Evolutionary conservation across 2,797 vertebrate species (phyloP).

Genomic region (Rhynchotus rufescens): DNA sequence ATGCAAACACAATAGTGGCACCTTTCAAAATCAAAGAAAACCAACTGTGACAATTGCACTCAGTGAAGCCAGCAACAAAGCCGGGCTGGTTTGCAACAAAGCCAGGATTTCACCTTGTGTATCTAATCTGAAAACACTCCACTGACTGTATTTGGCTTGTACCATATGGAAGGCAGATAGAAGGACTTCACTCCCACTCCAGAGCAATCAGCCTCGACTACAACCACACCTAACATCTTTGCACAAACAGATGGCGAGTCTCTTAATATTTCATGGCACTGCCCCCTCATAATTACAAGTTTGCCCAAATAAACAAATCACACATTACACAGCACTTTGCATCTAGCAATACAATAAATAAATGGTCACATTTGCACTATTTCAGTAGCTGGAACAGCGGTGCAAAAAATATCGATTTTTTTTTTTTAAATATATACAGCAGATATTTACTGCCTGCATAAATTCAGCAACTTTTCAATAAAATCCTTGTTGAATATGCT

Average conservation of each 20-base stretch:
- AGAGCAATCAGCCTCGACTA: slow-evolving; percentile 27
- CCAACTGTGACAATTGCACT: not conserved
- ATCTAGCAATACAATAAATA: not conserved
- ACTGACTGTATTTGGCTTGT: slow-evolving; percentile 1
- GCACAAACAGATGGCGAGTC: slow-evolving; percentile 44
- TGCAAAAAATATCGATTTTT: not conserved
- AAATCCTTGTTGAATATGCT: not conserved
- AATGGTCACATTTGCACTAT: not conserved
- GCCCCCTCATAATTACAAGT: slow-evolving; percentile 11
- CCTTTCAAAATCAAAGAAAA: not conserved
- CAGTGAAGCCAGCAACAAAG: accelerated
- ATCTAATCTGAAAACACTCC: not conserved
- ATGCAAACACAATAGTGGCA: accelerated
- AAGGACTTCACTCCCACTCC: slow-evolving; percentile 8
- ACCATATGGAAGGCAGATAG: slow-evolving; percentile 16
- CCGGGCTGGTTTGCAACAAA: not conserved
- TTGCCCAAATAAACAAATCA: slow-evolving; percentile 42
- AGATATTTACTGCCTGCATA: not conserved
- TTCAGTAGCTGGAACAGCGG: not conserved
- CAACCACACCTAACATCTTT: slow-evolving; percentile 38
- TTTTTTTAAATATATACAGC: not conserved
- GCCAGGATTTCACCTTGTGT: not conserved
- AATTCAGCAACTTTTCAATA: not conserved
- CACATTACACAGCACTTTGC: not conserved
- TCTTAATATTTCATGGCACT: slow-evolving; percentile 48